These are phyloP conservation scores for Etheostoma perlongum DNA, from an alignment of 2,797 vertebrate genomes.

Conservation along the genomic window DNA sequence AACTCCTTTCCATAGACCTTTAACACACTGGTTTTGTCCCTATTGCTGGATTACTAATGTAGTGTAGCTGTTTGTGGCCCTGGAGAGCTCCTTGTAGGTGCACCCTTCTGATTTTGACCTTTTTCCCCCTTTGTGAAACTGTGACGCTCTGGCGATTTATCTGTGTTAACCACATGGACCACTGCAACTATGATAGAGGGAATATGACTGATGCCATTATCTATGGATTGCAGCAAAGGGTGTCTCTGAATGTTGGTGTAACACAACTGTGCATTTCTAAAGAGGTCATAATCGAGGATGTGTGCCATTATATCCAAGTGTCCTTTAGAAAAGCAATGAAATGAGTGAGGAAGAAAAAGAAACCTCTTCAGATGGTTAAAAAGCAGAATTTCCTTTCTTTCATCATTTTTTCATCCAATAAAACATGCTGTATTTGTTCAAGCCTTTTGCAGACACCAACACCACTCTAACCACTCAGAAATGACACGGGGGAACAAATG, in stretches of 20 bases:
- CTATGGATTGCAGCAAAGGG: slow-evolving; percentile 53
- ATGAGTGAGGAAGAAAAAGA: slow-evolving; percentile 45
- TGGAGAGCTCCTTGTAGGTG: slow-evolving; percentile 35
- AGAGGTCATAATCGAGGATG: slow-evolving; percentile 47
- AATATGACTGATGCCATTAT: slow-evolving; percentile 73
- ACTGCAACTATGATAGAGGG: slow-evolving; percentile 51
- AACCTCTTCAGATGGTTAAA: slow-evolving; percentile 46
- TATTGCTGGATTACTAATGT: slow-evolving; percentile 41
- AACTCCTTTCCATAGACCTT: slow-evolving; percentile 42
- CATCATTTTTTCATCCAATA: slow-evolving; percentile 57
- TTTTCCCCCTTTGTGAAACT: slow-evolving; percentile 48
- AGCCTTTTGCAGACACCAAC: slow-evolving; percentile 35
- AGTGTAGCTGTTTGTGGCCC: slow-evolving; percentile 39
- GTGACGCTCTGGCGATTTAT: slow-evolving; percentile 67
- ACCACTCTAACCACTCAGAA: slow-evolving; percentile 42
- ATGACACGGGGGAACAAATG: slow-evolving; percentile 58
- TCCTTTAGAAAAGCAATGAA: slow-evolving; percentile 47
- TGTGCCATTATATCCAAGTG: slow-evolving; percentile 35
- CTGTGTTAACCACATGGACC: slow-evolving; percentile 66
- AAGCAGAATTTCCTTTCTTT: slow-evolving; percentile 43
- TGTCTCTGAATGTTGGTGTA: slow-evolving; percentile 44
- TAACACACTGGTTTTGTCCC: slow-evolving; percentile 52
- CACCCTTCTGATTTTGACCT: slow-evolving; percentile 52
- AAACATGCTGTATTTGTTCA: slow-evolving; percentile 65
- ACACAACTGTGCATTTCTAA: slow-evolving; percentile 43